These are phyloP conservation scores for Chrysomallon squamiferum DNA, from an alignment of 1,140 invertebrate genomes.

Conservation along the genomic window DNA sequence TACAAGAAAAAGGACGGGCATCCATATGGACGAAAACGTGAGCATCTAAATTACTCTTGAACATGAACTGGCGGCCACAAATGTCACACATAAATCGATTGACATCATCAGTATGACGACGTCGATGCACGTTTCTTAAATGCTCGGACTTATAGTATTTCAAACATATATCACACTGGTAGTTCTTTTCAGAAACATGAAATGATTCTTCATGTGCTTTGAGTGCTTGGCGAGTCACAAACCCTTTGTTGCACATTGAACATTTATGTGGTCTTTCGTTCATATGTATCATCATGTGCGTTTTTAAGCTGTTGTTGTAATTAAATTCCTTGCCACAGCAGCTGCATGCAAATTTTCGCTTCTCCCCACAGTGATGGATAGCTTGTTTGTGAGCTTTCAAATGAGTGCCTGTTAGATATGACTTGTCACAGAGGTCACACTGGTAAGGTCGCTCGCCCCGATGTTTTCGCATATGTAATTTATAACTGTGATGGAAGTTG, in stretches of 20 bases:
- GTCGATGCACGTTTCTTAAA: slow-evolving; percentile 42
- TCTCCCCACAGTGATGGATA: slow-evolving; percentile 30
- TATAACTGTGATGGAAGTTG: slow-evolving; percentile 67
- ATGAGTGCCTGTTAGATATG: slow-evolving; percentile 51
- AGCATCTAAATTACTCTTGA: slow-evolving; percentile 49
- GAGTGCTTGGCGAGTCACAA: slow-evolving; percentile 87
- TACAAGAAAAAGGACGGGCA: slow-evolving; percentile 39
- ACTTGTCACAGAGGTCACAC: slow-evolving; percentile 66
- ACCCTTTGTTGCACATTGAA: slow-evolving; percentile 75
- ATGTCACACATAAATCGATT: slow-evolving; percentile 55
- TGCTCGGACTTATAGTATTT: slow-evolving; percentile 52
- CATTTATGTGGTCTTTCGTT: slow-evolving; percentile 81
- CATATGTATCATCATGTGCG: slow-evolving; percentile 82
- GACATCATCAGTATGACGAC: slow-evolving; percentile 46
- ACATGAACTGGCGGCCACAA: slow-evolving; percentile 57
- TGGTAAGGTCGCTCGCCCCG: slow-evolving; percentile 65
- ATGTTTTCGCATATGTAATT: slow-evolving; percentile 66
- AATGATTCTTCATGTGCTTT: slow-evolving; percentile 70
- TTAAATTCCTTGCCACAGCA: slow-evolving; percentile 78
- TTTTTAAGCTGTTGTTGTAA: slow-evolving; percentile 85
- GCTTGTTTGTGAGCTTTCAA: slow-evolving; percentile 51
- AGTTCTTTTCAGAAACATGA: slow-evolving; percentile 55
- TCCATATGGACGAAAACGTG: slow-evolving; percentile 46
- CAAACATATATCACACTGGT: slow-evolving; percentile 45
- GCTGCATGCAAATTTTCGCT: slow-evolving; percentile 43